These are phyloP conservation scores for Montipora sp. DNA, from an alignment of 64 coral and sea anemone genomes.

Conservation along the genomic window DNA sequence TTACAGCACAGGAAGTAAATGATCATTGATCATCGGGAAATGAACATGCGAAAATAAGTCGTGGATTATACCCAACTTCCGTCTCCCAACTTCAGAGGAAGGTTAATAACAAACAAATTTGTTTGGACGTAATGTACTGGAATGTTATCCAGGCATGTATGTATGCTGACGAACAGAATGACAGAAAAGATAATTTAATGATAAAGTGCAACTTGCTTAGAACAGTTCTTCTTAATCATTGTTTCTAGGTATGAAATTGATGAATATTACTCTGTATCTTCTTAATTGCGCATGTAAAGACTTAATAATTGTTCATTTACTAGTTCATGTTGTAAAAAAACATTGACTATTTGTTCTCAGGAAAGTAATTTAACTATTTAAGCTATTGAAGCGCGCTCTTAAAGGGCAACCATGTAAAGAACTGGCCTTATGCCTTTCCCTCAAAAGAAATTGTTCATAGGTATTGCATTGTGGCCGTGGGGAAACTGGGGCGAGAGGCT, in stretches of 20 bases:
- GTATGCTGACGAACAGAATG: neutral
- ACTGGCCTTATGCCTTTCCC: too few relatives aligned
- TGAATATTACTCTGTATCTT: neutral
- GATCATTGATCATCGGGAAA: neutral
- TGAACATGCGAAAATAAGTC: neutral
- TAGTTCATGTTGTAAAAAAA: neutral
- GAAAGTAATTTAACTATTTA: slow-evolving; percentile 10
- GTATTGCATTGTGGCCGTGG: too few relatives aligned
- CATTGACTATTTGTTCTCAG: neutral
- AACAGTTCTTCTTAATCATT: neutral
- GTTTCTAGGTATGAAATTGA: neutral
- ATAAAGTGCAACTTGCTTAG: neutral
- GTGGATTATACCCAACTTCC: neutral
- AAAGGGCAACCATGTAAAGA: too few relatives aligned
- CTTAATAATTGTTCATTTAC: neutral
- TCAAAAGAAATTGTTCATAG: too few relatives aligned
- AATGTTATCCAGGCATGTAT: neutral
- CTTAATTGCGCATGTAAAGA: neutral
- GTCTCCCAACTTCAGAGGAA: neutral
- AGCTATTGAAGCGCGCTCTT: neutral
- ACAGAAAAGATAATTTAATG: neutral
- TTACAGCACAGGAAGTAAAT: neutral
- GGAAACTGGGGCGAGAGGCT: too few relatives aligned
- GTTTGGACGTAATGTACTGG: neutral
- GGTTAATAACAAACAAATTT: neutral